Evolutionary conservation across 2,113 vertebrate genomes (phyloP).

Genomic region (Paedocypris sp.): DNA sequence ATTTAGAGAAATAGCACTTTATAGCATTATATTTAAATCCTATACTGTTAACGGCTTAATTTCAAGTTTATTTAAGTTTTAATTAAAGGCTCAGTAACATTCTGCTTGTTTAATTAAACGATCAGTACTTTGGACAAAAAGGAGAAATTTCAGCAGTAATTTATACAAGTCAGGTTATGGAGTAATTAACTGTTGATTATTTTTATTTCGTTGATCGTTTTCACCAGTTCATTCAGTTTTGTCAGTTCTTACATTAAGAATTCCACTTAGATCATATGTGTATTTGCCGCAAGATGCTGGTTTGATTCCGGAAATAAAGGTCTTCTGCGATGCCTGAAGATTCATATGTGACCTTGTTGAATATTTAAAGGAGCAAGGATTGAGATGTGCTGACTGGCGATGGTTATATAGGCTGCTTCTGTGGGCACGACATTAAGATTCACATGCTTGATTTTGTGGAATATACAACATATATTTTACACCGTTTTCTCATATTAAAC

Average conservation of each 20-base stretch:
- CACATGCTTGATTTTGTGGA: too few relatives aligned
- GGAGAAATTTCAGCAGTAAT: too few relatives aligned
- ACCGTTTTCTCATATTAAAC: too few relatives aligned
- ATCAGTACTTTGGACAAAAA: not conserved
- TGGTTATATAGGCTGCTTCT: not conserved
- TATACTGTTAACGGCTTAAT: not conserved
- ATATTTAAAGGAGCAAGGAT: slow-evolving; percentile 22
- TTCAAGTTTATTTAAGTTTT: not conserved
- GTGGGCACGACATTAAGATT: too few relatives aligned
- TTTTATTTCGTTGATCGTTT: too few relatives aligned
- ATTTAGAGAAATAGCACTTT: not conserved
- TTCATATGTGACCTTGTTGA: slow-evolving; percentile 19
- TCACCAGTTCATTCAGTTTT: too few relatives aligned
- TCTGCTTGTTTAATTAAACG: not conserved
- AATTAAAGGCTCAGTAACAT: not conserved
- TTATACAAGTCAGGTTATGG: too few relatives aligned
- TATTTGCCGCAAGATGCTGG: too few relatives aligned
- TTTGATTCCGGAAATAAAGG: not conserved
- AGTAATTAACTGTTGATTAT: too few relatives aligned
- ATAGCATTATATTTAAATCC: not conserved
- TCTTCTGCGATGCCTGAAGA: not conserved
- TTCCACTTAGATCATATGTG: too few relatives aligned
- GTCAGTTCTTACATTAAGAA: too few relatives aligned
- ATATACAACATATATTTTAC: too few relatives aligned
- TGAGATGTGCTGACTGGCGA: slow-evolving; percentile 12